Evolutionary conservation across 2,113 vertebrate genomes (phyloP), one percentile per base, ranked within the genome.

Genomic region (Nanorana parkeri): DNA sequence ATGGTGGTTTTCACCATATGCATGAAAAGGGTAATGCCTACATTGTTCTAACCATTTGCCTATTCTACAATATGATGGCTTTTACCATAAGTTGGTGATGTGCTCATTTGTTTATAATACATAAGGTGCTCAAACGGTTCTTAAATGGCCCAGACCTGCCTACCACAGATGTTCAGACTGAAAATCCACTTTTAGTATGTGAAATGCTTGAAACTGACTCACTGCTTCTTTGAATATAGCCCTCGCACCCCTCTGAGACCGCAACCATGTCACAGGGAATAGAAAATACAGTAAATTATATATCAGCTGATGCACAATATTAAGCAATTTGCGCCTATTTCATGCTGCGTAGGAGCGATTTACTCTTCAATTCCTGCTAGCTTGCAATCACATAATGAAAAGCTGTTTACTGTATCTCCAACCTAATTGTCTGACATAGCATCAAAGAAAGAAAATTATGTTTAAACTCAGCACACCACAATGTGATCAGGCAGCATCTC

Each of bases 251-350:
- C 64, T 55, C 24, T 11, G 54, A 79, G 65, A 67, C 21, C n/a
- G 5, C 5, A 23, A 28, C 36, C 56, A 24, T 78, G 64, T 67
- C 77, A 56, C 32, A 68, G 52, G 54, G 17, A 23, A 58, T 36
- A 61, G 65, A 41, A 67, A 56, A 76, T 76, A 41, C 32, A 11
- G 73, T 76, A 26, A 76, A 76, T 63, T 76, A 76, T 76, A 51
- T 21, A 76, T 41, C 56, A 63, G 58, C 13, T 24, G 58, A 61
- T 54, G 17, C 52, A 41, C 23, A 63, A 61, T 21, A 23, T 64
- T 13, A 47, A 47, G 36, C n/a, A 24, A 41, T 76, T 5, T 28
- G 19, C 15, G 7, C 26, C 69, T 20, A 17, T 58, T n/a, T n/a
- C 17, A 47, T 47, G 23, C 52, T 55, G 51, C 8, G 19, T 55